phyloP scores from a whole-genome alignment of 2,113 vertebrate genomes.

The Psophia crepitans region DNA sequence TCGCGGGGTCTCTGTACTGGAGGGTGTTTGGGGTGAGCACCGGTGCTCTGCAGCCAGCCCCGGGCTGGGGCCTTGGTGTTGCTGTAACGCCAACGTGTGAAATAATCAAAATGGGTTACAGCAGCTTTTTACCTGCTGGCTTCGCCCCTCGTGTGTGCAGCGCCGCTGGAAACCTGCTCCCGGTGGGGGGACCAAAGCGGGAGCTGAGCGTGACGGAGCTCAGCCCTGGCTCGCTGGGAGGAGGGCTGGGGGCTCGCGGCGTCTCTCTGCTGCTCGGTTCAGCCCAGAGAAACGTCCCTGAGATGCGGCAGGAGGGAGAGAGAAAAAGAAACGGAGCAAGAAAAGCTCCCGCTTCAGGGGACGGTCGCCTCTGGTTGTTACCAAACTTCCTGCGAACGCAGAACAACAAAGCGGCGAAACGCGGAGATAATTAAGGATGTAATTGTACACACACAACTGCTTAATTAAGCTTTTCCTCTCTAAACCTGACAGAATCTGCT shows the following conservation, averaged over 20 bases:
- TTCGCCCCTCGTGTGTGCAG: background rate
- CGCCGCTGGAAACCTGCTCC: background rate
- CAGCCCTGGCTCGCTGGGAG: rapidly evolving
- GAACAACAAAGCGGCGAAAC: conserved; percentile 68
- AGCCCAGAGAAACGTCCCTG: background rate
- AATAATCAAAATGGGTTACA: background rate
- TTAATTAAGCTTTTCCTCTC: conserved; percentile 80
- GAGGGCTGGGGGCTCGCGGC: rapidly evolving
- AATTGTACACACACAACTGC: conserved; percentile 72
- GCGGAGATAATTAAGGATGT: conserved; percentile 73
- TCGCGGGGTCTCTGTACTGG: rapidly evolving
- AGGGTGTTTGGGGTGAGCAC: background rate
- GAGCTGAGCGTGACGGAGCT: background rate
- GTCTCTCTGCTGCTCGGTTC: background rate
- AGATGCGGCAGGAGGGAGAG: background rate
- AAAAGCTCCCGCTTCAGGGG: background rate
- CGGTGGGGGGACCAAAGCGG: rapidly evolving
- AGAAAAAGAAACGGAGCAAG: background rate
- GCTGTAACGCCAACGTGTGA: rapidly evolving
- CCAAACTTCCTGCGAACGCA: conserved; percentile 52
- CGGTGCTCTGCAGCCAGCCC: background rate
- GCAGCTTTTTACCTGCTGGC: background rate
- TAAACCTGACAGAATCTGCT: conserved; percentile 76
- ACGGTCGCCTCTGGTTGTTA: conserved; percentile 16
- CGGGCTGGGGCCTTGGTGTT: background rate